A percentile compares a stretch with the other conserved stretches of the same genome.
Evolutionary conservation across 2,888 invertebrate genomes (phyloP).

Genomic region (Lingula anatina): DNA sequence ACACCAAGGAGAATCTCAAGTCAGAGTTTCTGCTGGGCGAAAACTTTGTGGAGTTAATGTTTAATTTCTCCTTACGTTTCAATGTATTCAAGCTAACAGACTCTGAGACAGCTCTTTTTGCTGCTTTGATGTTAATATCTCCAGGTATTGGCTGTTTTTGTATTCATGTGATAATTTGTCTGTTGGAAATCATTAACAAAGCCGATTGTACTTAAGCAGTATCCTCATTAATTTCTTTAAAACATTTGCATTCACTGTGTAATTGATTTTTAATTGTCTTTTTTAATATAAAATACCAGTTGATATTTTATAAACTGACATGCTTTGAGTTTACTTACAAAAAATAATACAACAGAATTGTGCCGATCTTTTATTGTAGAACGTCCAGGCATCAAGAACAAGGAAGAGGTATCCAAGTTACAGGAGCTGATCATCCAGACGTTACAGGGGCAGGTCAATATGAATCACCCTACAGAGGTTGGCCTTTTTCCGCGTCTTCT

Average conservation of each 20-base stretch:
- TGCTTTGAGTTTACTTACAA: no score
- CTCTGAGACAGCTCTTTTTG: slow-evolving; percentile 47
- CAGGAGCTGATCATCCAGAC: slow-evolving; percentile 47
- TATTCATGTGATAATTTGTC: no score
- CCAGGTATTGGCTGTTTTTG: no score
- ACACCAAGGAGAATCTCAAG: slow-evolving; percentile 45
- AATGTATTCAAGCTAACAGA: slow-evolving; percentile 44
- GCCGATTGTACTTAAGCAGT: no score
- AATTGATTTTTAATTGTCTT: no score
- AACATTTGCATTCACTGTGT: no score
- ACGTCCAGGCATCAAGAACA: slow-evolving; percentile 42
- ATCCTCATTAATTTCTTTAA: no score
- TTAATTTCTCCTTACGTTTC: slow-evolving; percentile 46
- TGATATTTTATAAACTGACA: no score
- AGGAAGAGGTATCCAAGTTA: slow-evolving; percentile 43
- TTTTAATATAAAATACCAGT: no score
- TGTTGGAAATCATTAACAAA: no score
- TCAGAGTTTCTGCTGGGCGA: slow-evolving; percentile 44
- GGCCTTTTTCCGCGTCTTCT: slow-evolving; percentile 47
- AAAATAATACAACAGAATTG: no score
- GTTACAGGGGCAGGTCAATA: slow-evolving; percentile 37
- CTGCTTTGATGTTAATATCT: slow-evolving; percentile 47
- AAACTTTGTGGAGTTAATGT: slow-evolving; percentile 48
- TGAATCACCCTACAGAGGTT: slow-evolving; percentile 37
- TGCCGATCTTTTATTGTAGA: slow-evolving; percentile 22